Evolutionary conservation across 1,140 invertebrate species (phyloP).

Genomic region (Cyphomyrmex costatus): DNA sequence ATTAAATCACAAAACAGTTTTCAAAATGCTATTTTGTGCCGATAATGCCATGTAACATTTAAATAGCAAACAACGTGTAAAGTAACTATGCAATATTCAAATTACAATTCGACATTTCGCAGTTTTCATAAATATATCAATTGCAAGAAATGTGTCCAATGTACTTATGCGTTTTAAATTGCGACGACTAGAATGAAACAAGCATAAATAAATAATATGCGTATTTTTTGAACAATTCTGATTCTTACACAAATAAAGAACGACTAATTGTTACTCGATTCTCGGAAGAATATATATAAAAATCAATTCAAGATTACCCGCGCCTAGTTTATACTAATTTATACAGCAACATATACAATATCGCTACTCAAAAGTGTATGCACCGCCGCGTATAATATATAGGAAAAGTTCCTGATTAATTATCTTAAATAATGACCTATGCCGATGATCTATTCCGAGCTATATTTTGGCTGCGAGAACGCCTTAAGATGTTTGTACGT

Average conservation of each 20-base stretch:
- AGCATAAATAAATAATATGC: neutral
- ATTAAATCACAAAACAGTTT: constrained; percentile 32
- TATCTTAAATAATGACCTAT: constrained; percentile 18
- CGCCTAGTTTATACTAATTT: constrained; percentile 34
- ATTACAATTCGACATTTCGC: constrained; percentile 6
- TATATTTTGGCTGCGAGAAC: constrained; percentile 43
- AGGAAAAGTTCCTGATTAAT: constrained; percentile 43
- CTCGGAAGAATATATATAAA: neutral
- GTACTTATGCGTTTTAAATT: neutral
- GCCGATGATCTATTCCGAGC: constrained; percentile 37
- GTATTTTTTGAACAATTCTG: neutral
- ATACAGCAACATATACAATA: constrained; percentile 22
- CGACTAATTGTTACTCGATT: neutral
- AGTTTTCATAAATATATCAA: constrained; percentile 23
- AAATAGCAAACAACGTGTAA: constrained; percentile 10
- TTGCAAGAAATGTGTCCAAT: constrained; percentile 29
- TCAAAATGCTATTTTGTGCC: constrained; percentile 8
- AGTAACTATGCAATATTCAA: constrained; percentile 4
- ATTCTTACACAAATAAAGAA: neutral
- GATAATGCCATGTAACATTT: neutral
- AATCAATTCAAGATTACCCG: constrained; percentile 7
- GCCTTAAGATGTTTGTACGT: constrained; percentile 25
- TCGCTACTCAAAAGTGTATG: constrained; percentile 37
- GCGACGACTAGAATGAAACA: constrained; percentile 23
- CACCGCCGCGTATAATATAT: neutral